Evolutionary conservation across 1,140 invertebrate genomes (phyloP).

Genomic region (Laodelphax striatellus): DNA sequence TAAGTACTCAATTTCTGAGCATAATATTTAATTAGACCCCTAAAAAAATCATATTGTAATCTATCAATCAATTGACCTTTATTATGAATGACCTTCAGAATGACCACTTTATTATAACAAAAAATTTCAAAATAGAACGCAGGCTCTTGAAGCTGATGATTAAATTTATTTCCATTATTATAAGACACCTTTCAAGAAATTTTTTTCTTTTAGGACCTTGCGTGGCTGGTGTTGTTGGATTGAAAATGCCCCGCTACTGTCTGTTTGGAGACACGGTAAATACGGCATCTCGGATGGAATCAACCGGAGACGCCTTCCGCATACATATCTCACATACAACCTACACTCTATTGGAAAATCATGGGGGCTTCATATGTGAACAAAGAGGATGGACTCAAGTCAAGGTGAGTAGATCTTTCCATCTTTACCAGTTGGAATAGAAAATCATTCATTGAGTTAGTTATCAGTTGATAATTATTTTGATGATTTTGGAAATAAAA

Average conservation of each 20-base stretch:
- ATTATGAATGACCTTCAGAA: no score
- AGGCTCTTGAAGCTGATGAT: background rate
- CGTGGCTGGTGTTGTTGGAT: slow-evolving; percentile 63
- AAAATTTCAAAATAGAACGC: no score
- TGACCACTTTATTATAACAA: no score
- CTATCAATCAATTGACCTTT: no score
- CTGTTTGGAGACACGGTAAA: slow-evolving; percentile 87
- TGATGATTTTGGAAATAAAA: no score
- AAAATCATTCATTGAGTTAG: background rate
- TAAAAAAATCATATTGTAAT: no score
- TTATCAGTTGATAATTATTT: no score
- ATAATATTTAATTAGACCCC: no score
- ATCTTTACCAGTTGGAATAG: background rate
- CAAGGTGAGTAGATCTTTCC: slow-evolving; percentile 55
- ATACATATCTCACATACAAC: slow-evolving; percentile 61
- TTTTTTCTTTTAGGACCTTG: slow-evolving; percentile 40
- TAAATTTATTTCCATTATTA: background rate
- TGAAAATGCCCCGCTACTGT: slow-evolving; percentile 82
- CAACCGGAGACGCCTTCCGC: slow-evolving; percentile 51
- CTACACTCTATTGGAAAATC: slow-evolving; percentile 46
- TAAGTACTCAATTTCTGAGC: no score
- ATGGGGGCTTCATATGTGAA: slow-evolving; percentile 54
- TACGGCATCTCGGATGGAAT: slow-evolving; percentile 57
- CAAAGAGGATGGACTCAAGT: slow-evolving; percentile 57
- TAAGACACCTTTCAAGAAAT: background rate